Base-by-base conservation (phyloP, 1,140 invertebrate species). In the Tetraneura akinire region DNA sequence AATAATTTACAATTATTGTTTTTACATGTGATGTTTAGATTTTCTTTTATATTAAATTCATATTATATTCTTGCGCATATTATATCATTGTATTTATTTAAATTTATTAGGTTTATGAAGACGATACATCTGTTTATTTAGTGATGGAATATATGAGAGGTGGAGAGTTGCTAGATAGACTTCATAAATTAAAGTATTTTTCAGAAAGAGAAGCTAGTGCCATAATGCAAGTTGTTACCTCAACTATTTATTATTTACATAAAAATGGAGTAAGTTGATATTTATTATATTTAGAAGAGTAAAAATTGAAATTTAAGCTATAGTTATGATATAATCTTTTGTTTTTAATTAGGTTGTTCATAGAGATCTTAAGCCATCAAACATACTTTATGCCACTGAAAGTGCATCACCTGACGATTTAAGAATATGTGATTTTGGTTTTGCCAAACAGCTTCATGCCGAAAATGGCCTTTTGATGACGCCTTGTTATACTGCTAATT, bases 391-490 rank as follows among this genome's bases (percentile, higher is more conserved):
- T 86, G 92, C 95, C 1, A 93, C 94, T 82, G 89, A 93, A 81
- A 90, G 91, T 16, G 90, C 90, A 81, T 90, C 91, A 80, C 94
- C 97, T 5, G 91, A 94, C 68, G 92, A 93, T 37, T 88, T 99
- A 45, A 89, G 92, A 81, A 90, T 95, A 76, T 96, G 95, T 86
- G 96, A 98, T 89, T 96, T 98, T 88, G 98, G 98, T 62, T 97
- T 99, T 86, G 97, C 98, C 8, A 99, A 99, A 87, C 97, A 99
- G 85, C 88, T 99, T 80, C 88, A 96, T 70, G 96, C 96, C 1
- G 96, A 97, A 84, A 98, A 98, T 87, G 97, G 97, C 23, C 88
- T 99, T 9, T 87, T 99, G 16, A 99, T 99, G 97, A 99, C 98
- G 0, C 98, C 98, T 3, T 99, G 97, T 86, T 99, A 99, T 85